Evolutionary conservation across 1,140 invertebrate species (phyloP).

Genomic region (Cheumatopsyche charites): DNA sequence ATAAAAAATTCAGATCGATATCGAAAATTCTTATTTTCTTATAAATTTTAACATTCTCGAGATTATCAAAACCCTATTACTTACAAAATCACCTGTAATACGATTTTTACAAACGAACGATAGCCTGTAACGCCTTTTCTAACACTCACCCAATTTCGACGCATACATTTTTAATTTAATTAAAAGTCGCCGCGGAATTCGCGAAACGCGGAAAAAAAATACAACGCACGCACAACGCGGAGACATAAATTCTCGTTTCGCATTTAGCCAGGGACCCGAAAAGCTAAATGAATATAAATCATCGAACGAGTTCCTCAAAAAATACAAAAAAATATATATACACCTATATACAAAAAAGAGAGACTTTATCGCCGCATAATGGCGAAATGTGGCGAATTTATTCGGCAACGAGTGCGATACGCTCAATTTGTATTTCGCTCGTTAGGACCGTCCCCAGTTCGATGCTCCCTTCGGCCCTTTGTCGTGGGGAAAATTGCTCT

Average conservation of each 20-base stretch:
- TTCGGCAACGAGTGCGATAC: conserved; percentile 27
- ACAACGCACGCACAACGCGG: not conserved
- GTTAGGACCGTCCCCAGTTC: conserved; percentile 16
- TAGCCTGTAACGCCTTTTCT: too few relatives aligned
- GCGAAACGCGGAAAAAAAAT: not conserved
- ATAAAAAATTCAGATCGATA: too few relatives aligned
- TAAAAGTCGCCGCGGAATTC: too few relatives aligned
- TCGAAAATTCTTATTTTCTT: too few relatives aligned
- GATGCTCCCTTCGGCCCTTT: too few relatives aligned
- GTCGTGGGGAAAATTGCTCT: conserved; percentile 3
- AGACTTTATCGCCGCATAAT: conserved; percentile 30
- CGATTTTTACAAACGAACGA: too few relatives aligned
- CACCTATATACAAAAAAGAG: conserved; percentile 14
- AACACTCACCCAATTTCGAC: too few relatives aligned
- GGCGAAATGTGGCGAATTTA: conserved; percentile 27
- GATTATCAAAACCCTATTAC: too few relatives aligned
- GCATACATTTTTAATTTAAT: too few relatives aligned
- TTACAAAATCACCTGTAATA: too few relatives aligned
- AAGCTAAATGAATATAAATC: conserved; percentile 36
- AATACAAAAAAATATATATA: not conserved
- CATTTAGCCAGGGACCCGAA: not conserved
- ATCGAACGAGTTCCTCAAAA: conserved; percentile 23
- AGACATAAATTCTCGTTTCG: conserved; percentile 11
- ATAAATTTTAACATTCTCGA: too few relatives aligned
- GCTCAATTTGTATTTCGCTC: conserved; percentile 37